Evolutionary conservation across 2,113 vertebrate species (phyloP).

Genomic region (Thamnaconus septentrionalis): DNA sequence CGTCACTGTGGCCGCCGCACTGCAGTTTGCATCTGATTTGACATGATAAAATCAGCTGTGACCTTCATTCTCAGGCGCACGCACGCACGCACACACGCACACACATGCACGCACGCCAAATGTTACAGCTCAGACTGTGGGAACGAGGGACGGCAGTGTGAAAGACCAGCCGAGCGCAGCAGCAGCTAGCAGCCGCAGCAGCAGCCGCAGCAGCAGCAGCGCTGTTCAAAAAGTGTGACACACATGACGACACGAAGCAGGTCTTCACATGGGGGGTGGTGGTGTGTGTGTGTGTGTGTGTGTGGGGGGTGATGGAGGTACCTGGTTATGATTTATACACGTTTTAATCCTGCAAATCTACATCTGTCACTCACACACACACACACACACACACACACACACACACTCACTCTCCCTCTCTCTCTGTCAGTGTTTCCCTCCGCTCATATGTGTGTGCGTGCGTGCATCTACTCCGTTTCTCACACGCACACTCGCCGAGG

Average conservation of each 20-base stretch:
- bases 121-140: conserved; percentile 50
- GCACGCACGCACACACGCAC: too few species aligned
- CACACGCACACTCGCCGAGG: conserved; percentile 13
- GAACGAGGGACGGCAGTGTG: conserved; percentile 47
- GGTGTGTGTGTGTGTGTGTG: too few species aligned
- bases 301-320: conserved; percentile 39
- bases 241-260: conserved; percentile 29
- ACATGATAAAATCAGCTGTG: conserved; percentile 2
- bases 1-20: too few species aligned
- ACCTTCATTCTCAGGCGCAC: conserved; percentile 11
- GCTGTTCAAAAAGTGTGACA: conserved; percentile 38
- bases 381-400: conserved; percentile 23
- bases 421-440: too few species aligned
- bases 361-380: conserved; percentile 11
- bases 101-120: too few species aligned
- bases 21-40: too few species aligned
- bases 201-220: not conserved
- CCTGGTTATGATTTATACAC: not conserved
- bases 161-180: conserved; percentile 39
- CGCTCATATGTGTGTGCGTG: too few species aligned
- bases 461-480: too few species aligned
- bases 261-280: not conserved
- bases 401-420: conserved; percentile 8
- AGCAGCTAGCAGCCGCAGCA: not conserved
- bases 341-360: conserved; percentile 5